Base-by-base conservation (phyloP, 2,888 invertebrate species). In the Drosophila lacicola region DNA sequence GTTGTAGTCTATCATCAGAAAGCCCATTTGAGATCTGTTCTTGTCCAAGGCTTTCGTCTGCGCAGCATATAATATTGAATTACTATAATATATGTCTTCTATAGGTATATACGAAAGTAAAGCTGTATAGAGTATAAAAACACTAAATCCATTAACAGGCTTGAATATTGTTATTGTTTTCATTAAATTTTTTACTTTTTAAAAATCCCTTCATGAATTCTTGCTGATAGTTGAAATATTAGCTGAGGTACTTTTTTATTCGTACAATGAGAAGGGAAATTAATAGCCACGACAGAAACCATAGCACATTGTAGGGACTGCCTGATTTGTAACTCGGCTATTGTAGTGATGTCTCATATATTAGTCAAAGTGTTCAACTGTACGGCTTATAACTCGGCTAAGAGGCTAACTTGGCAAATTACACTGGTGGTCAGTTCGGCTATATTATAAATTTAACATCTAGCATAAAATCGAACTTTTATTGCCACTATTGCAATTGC, bases 241-340 rank as follows among this genome's bases (percentile, higher is more conserved):
- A 14, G 3, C 37, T 6, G 6, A 54, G 5, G 21, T 34, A 34
- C 17, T 25, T 50, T 58, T 4, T 5, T 3, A 8, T 36, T 29
- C 29, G 8, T 2, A 29, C 8, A 29, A 4, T 10, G 3, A 17
- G 14, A 25, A 17, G 3, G 2, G 17, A 42, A 33, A 33, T 6
- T 9, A 9, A 2, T n/a, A 70, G 42, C 21, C 13, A 8, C 2
- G 54, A 10, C 11, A 1, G 9, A 55, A 71, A 70, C 70, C 70
- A 33, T 0, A 11, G 1, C 13, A 17, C 1, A 2, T 9, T 1
- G 2, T 3, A 4, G 0, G 50, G 19, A 0, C 2, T 3, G 1
- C 0, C 0, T 11, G 51, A 44, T 14, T 49, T 36, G 37, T 45
- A 53, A 25, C 47, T 56, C 44, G 9, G 42, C 62, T 73, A 41